phyloP scores from a whole-genome alignment of 2,113 vertebrate species.

The Saccopteryx bilineata region DNA sequence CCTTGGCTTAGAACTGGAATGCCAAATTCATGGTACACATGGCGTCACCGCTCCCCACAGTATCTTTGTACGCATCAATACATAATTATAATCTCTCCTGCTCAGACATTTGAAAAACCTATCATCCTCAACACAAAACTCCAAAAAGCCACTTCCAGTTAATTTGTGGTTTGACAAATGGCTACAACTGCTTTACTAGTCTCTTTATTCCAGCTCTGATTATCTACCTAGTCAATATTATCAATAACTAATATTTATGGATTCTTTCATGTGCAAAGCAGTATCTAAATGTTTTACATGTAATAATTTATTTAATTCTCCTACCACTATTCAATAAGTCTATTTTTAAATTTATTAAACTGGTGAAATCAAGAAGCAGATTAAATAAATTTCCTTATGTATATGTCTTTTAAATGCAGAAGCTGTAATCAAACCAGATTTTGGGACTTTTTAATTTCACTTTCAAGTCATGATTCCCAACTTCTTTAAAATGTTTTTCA shows the following conservation, averaged over 20 bases:
- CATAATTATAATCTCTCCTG: neutral
- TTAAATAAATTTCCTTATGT: neutral
- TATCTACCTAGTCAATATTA: neutral
- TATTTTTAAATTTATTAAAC: neutral
- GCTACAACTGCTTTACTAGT: neutral
- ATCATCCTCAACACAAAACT: neutral
- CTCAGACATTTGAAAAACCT: neutral
- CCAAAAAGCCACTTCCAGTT: neutral
- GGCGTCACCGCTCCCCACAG: neutral
- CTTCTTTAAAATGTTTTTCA: neutral
- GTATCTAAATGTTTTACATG: neutral
- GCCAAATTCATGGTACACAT: fast-evolving
- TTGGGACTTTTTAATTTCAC: neutral
- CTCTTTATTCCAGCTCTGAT: neutral
- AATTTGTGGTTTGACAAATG: neutral
- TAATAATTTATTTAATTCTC: neutral
- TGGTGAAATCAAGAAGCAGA: neutral
- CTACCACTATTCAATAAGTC: neutral
- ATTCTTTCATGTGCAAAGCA: neutral
- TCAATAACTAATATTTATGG: neutral
- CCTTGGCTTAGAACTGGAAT: neutral
- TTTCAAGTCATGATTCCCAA: neutral
- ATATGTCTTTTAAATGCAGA: neutral
- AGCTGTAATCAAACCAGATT: neutral
- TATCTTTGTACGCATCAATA: neutral